Percentiles rank a stretch among this genome's conserved stretches.
These are phyloP conservation scores for Mirounga angustirostris DNA, from an alignment of 2,113 vertebrate species.

Conservation along the genomic window DNA sequence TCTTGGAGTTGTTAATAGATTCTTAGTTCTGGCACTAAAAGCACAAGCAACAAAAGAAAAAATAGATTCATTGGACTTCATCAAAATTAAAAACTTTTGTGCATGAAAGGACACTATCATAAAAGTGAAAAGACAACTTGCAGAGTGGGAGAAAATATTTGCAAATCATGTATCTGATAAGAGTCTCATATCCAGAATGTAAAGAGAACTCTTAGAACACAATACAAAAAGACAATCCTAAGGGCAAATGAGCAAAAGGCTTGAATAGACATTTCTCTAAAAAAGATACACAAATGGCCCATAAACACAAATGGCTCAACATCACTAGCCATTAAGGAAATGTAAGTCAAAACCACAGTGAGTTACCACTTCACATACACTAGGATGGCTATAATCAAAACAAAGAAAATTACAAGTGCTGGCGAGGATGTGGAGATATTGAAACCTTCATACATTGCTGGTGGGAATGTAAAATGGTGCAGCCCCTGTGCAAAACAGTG, in stretches of 20 bases:
- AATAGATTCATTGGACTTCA: background rate
- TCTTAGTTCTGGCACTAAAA: slow-evolving; percentile 3
- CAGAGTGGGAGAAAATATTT: slow-evolving; percentile 19
- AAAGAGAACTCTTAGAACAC: background rate
- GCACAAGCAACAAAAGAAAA: background rate
- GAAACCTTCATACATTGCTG: background rate
- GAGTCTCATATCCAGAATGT: background rate
- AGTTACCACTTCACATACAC: background rate
- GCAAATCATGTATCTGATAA: background rate
- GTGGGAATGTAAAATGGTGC: background rate
- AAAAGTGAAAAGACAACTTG: slow-evolving; percentile 13
- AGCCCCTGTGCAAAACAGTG: background rate
- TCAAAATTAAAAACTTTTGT: background rate
- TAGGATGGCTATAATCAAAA: background rate
- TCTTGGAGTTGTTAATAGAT: background rate
- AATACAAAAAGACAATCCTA: background rate
- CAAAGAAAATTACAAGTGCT: background rate
- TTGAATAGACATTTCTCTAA: background rate
- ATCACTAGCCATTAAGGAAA: background rate
- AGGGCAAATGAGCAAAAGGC: background rate
- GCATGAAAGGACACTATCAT: background rate
- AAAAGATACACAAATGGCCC: background rate
- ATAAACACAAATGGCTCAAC: background rate
- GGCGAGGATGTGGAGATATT: background rate
- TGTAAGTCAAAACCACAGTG: background rate